Percentiles rank a stretch among this genome's conserved stretches.
Conservation (phyloP, 1,140 invertebrate genomes). For the Holotrichia oblita region DNA sequence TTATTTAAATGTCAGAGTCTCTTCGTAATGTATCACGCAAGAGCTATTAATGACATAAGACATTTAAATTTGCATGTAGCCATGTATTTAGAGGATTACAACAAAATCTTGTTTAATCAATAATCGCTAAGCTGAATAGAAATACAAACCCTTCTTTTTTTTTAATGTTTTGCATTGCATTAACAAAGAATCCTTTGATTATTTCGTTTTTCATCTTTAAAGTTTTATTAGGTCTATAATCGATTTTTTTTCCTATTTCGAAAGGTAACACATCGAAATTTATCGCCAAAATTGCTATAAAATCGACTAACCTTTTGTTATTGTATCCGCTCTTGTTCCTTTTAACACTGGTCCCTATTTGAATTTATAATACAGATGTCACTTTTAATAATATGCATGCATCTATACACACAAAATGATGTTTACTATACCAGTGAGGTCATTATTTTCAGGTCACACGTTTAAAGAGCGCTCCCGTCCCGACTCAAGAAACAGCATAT, state of each 20-base stretch:
- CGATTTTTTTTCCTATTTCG: not conserved
- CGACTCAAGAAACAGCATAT: constrained; percentile 16
- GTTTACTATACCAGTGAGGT: constrained; percentile 6
- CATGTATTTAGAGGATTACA: constrained; percentile 18
- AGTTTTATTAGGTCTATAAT: not conserved
- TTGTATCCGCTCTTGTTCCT: constrained; percentile 15
- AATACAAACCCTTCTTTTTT: constrained; percentile 10
- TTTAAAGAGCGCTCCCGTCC: constrained; percentile 28
- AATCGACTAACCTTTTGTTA: constrained; percentile 36
- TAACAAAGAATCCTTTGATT: not conserved
- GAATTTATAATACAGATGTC: constrained; percentile 23
- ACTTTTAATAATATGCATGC: constrained; percentile 21
- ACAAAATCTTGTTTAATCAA: constrained; percentile 34
- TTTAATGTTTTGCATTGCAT: not conserved
- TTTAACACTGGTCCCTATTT: constrained; percentile 10
- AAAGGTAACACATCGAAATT: not conserved
- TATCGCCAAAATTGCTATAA: not conserved
- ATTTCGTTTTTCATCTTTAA: not conserved
- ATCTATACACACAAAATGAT: constrained; percentile 20
- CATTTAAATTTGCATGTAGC: not conserved
- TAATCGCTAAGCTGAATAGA: constrained; percentile 12
- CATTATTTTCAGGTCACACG: constrained; percentile 38
- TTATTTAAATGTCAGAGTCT: not conserved
- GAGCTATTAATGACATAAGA: not conserved
- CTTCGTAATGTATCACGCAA: not conserved